Evolutionary conservation across 2,888 invertebrate species (phyloP), one percentile per base, ranked within the genome.

Genomic region (Pristionchus entomophagus): DNA sequence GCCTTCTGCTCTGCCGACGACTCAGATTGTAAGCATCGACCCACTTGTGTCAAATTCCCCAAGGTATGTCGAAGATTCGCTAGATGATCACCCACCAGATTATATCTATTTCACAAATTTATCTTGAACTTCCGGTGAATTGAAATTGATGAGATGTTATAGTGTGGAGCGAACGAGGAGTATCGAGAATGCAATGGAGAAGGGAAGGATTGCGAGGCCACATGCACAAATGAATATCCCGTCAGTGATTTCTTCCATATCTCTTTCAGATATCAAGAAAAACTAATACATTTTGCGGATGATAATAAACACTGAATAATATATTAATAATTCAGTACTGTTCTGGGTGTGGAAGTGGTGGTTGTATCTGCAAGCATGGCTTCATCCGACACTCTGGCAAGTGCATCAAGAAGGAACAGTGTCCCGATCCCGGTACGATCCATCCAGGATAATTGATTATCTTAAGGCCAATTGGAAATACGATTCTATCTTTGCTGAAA

Each of bases 111-210:
- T 22, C 59, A 6, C 29, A n/a, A 59, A 29, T 59, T n/a, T n/a
- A n/a, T 59, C n/a, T 12, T 59, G 3, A n/a, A n/a, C 3, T 5
- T 3, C 3, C 26, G 26, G 59, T 3, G n/a, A 4, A 59, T 2
- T 59, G 8, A n/a, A n/a, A n/a, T 10, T n/a, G 26, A 32, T 62
- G 1, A 32, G 14, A 4, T 14, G 0, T 32, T 77, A 17, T 41
- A 77, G 73, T 77, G 73, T 26, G 29, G 29, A 19, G 45, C n/a
- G 14, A 77, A 77, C 41, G 73, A 77, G 73, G 73, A 77, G n/a
- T 77, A 77, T 41, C 38, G 73, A 4, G 73, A 77, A 41, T 77
- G 73, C 45, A 77, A 77, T 19, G 73, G 73, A 77, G 73, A 77
- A 5, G 41, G 26, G 12, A 26, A 56, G 22, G 32, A 29, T 10